phyloP scores from a whole-genome alignment of 1,140 invertebrate species.

The Chrysomallon squamiferum region DNA sequence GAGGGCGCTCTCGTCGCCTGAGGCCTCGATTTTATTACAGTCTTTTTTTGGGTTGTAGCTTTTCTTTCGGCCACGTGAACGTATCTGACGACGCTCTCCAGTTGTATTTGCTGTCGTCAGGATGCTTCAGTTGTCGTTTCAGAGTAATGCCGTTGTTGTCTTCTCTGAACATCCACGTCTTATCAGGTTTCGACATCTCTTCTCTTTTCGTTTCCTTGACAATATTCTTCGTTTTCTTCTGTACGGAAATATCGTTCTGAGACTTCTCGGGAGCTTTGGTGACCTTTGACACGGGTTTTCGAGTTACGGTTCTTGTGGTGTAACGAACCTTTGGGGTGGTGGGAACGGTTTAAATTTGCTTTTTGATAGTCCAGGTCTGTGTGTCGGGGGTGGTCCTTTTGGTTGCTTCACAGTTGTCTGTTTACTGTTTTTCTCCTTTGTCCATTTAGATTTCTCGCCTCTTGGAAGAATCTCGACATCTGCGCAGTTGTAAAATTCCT shows the following conservation, averaged over 20 bases:
- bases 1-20: no score
- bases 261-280: neutral
- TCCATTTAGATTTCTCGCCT: neutral
- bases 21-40: neutral
- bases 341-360: neutral
- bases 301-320: neutral
- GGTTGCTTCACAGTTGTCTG: neutral
- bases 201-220: neutral
- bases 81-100: neutral
- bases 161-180: neutral
- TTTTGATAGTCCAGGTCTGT: neutral
- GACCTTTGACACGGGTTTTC: neutral
- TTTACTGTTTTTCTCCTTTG: neutral
- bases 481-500: constrained; percentile 37
- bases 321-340: neutral
- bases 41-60: constrained; percentile 9
- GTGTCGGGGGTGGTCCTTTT: neutral
- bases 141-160: neutral
- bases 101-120: neutral
- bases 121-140: neutral
- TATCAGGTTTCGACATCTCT: neutral
- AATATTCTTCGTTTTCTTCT: neutral
- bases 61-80: neutral
- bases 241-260: neutral
- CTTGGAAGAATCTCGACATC: constrained; percentile 22